Conservation (phyloP, 2,113 vertebrate species). For the Cyrtonyx montezumae region DNA sequence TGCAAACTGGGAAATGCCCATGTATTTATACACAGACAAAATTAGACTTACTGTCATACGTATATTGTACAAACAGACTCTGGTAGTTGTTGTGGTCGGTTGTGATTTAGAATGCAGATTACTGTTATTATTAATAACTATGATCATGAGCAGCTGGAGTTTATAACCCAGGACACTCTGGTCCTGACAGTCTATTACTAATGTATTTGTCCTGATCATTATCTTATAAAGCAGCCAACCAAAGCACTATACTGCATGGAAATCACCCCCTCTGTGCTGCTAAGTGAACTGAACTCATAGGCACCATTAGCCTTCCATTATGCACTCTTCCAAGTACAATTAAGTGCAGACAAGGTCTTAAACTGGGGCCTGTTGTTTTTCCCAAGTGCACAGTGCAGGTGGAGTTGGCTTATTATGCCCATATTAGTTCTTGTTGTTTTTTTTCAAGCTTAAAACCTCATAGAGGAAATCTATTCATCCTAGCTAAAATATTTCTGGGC, state of each 20-base stretch:
- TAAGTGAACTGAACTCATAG: constrained; percentile 35
- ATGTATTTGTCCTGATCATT: constrained; percentile 26
- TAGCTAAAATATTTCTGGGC: constrained; percentile 36
- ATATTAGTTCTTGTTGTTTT: neutral
- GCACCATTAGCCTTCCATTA: constrained; percentile 62
- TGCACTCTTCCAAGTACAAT: constrained; percentile 42
- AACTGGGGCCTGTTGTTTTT: constrained; percentile 53
- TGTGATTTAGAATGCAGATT: constrained; percentile 1
- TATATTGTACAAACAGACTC: neutral
- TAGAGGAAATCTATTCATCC: constrained; percentile 44
- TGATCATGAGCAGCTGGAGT: neutral
- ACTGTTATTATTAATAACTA: constrained; percentile 39
- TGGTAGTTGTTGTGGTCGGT: neutral
- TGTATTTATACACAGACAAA: neutral
- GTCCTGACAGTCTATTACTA: constrained; percentile 1
- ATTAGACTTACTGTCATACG: neutral
- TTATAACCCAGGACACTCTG: neutral
- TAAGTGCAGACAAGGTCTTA: constrained; percentile 51
- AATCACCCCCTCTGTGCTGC: constrained; percentile 6
- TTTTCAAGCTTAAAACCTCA: constrained; percentile 42
- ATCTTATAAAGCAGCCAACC: constrained; percentile 2
- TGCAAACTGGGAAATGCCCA: neutral
- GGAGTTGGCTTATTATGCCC: constrained; percentile 32
- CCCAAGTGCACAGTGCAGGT: constrained; percentile 40
- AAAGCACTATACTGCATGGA: neutral